phyloP scores from a whole-genome alignment of 2,888 invertebrate species.

The Xanthia togata region DNA sequence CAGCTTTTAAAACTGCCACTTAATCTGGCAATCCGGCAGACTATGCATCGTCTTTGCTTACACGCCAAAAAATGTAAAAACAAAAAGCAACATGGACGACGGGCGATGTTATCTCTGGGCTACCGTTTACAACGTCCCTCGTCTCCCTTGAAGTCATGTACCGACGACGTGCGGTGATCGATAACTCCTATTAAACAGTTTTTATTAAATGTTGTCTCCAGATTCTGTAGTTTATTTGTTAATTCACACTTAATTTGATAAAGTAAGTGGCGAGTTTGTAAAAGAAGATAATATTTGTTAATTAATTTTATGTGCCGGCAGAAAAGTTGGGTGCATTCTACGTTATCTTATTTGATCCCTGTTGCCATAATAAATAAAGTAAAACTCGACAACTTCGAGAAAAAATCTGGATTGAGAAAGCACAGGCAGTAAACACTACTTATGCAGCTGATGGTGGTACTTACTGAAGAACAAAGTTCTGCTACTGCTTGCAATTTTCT shows the following conservation, averaged over 20 bases:
- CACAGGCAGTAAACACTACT: constrained; percentile 21
- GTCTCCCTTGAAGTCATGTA: constrained; percentile 49
- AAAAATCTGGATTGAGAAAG: constrained; percentile 42
- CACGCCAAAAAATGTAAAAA: constrained; percentile 62
- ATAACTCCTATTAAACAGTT: constrained; percentile 47
- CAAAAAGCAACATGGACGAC: constrained; percentile 71
- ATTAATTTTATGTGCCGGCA: constrained; percentile 4
- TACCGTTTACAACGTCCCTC: constrained; percentile 76
- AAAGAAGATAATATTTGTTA: constrained; percentile 24
- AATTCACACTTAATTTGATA: constrained; percentile 50
- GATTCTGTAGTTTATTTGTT: constrained; percentile 52
- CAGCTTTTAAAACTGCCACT: constrained; percentile 29
- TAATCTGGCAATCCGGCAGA: constrained; percentile 55
- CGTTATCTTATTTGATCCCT: neutral
- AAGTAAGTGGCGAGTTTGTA: constrained; percentile 34
- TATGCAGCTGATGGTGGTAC: constrained; percentile 21
- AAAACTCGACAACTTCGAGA: constrained; percentile 30
- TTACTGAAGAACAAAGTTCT: constrained; percentile 39
- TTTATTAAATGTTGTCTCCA: constrained; percentile 35
- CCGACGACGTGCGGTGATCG: constrained; percentile 62
- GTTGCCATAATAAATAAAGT: constrained; percentile 13
- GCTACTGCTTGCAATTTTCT: constrained; percentile 30
- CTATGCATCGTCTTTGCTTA: constrained; percentile 55
- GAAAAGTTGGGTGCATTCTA: neutral
- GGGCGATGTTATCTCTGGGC: constrained; percentile 77